Percentiles rank a stretch among this genome's conserved stretches.
Conservation (phyloP, 1,140 invertebrate species). For the Pemphigus obesinymphae region DNA sequence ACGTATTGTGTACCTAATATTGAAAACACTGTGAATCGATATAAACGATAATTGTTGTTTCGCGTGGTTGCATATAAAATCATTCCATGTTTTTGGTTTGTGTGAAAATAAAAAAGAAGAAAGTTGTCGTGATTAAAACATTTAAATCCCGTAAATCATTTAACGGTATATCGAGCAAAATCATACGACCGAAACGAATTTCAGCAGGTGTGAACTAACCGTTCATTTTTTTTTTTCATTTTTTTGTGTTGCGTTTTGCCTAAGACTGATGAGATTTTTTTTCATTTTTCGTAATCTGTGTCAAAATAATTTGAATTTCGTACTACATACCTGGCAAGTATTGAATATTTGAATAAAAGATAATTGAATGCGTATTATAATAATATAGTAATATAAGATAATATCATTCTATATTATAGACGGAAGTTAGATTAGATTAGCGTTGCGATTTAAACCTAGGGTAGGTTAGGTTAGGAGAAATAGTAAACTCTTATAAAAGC, state of each 20-base stretch:
- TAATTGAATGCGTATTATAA: too few species aligned
- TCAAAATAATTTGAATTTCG: background rate
- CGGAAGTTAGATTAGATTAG: too few species aligned
- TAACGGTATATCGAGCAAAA: slow-evolving; percentile 20
- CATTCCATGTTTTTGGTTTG: background rate
- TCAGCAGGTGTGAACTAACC: background rate
- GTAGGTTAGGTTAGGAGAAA: too few species aligned
- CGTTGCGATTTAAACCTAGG: too few species aligned
- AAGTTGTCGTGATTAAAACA: background rate
- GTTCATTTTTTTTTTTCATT: background rate
- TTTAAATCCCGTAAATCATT: slow-evolving; percentile 19
- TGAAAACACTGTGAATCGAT: background rate
- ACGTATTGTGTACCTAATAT: too few species aligned
- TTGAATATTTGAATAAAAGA: too few species aligned
- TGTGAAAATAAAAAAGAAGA: background rate
- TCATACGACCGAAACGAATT: slow-evolving; percentile 12
- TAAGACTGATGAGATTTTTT: background rate
- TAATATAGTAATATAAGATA: too few species aligned
- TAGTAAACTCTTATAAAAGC: too few species aligned
- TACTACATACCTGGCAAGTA: too few species aligned
- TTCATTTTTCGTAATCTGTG: background rate
- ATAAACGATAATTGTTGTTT: background rate
- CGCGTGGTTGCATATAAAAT: background rate
- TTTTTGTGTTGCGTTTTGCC: background rate
- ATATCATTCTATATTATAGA: too few species aligned